Conservation (phyloP, 2,113 vertebrate genomes). For the Toxostoma redivivum region DNA sequence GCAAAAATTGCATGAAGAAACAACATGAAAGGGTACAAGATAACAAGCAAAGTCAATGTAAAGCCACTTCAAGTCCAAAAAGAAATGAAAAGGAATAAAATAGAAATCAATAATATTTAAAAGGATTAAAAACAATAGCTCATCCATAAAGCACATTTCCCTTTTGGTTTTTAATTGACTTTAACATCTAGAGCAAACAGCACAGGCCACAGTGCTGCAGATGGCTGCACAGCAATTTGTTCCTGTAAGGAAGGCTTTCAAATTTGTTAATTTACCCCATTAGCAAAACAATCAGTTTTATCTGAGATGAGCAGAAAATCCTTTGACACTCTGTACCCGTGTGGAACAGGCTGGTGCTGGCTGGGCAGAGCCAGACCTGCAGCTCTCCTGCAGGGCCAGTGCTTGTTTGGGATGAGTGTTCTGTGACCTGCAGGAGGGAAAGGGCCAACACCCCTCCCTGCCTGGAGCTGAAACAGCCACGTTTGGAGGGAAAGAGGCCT, state of each 20-base stretch:
- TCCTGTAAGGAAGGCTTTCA: not conserved
- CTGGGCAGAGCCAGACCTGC: not conserved
- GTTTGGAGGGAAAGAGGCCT: not conserved
- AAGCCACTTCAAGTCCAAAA: not conserved
- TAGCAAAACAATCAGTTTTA: not conserved
- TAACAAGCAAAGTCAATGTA: not conserved
- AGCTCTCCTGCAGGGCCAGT: rapidly evolving
- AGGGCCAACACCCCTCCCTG: not conserved
- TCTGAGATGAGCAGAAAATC: not conserved
- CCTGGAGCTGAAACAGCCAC: rapidly evolving
- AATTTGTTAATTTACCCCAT: not conserved
- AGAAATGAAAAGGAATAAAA: not conserved
- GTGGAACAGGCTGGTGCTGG: rapidly evolving
- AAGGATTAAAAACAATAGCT: not conserved
- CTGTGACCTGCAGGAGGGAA: rapidly evolving
- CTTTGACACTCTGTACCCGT: not conserved
- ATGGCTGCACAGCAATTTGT: not conserved
- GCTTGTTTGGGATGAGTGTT: not conserved
- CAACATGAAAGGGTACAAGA: not conserved
- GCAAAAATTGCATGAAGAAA: not conserved
- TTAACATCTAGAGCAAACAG: not conserved
- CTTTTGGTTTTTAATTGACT: not conserved
- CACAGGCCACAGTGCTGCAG: not conserved
- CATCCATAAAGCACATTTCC: not conserved
- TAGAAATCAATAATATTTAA: not conserved